A percentile compares a stretch with the other conserved stretches of the same genome.
Conservation (phyloP, 2,797 vertebrate species). For the Peromyscus aztecus region DNA sequence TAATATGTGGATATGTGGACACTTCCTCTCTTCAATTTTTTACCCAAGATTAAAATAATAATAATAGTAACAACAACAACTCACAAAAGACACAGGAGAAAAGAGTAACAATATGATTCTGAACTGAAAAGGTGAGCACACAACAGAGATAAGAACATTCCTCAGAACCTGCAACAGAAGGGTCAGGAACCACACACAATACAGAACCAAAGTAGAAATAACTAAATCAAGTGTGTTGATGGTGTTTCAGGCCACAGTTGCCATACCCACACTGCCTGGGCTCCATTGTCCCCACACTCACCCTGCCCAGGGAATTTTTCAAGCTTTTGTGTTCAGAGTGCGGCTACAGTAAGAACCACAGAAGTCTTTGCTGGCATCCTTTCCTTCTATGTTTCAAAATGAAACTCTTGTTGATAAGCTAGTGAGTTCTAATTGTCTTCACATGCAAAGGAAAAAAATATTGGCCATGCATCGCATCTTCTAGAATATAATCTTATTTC, state of each 20-base stretch:
- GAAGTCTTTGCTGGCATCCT: background rate
- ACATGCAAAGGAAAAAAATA: background rate
- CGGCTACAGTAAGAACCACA: background rate
- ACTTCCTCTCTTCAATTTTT: background rate
- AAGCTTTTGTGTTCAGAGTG: background rate
- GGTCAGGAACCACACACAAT: background rate
- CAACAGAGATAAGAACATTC: background rate
- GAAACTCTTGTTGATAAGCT: background rate
- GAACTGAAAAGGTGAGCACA: background rate
- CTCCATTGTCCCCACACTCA: background rate
- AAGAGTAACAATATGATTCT: background rate
- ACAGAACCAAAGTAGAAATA: background rate
- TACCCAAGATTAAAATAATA: constrained; percentile 38
- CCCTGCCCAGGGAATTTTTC: background rate
- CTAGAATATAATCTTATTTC: background rate
- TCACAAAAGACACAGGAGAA: background rate
- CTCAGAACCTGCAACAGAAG: background rate
- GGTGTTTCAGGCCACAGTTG: background rate
- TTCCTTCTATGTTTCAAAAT: background rate
- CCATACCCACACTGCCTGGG: background rate
- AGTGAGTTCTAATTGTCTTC: background rate
- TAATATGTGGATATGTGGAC: background rate
- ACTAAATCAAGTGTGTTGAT: background rate
- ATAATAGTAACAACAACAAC: background rate
- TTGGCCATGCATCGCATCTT: background rate